Evolutionary conservation across 2,113 vertebrate species (phyloP).

Genomic region (Lampris megalopsis): DNA sequence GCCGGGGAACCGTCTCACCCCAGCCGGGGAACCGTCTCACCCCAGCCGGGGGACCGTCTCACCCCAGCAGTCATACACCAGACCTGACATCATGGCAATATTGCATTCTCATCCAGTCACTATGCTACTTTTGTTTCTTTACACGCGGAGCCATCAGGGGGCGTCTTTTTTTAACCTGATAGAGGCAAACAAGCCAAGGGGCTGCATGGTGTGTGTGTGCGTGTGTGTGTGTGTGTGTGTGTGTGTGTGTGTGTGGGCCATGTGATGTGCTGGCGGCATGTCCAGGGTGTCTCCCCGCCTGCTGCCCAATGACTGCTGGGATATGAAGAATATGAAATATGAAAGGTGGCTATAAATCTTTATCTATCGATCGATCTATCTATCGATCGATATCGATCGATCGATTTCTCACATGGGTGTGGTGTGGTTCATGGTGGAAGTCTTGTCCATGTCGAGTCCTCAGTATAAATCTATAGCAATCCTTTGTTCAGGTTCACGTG

Average conservation of each 20-base stretch:
- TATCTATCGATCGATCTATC: too few relatives aligned
- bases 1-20: neutral
- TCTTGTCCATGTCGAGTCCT: neutral
- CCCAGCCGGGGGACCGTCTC: conserved; percentile 40
- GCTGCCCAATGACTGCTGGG: too few relatives aligned
- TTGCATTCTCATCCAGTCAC: conserved; percentile 67
- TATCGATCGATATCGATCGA: too few relatives aligned
- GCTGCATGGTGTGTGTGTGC: conserved; percentile 1
- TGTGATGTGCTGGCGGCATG: too few relatives aligned
- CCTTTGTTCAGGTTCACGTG: neutral
- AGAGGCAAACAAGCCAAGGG: conserved; percentile 4
- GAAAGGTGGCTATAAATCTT: too few relatives aligned
- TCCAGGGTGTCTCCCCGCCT: too few relatives aligned
- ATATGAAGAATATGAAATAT: too few relatives aligned
- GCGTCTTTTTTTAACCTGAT: conserved; percentile 21
- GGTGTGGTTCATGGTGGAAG: too few relatives aligned
- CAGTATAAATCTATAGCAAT: conserved; percentile 1
- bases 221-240: conserved; percentile 3
- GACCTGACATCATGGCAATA: conserved; percentile 63
- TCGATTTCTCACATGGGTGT: too few relatives aligned
- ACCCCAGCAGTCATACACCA: conserved; percentile 60
- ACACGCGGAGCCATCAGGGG: conserved; percentile 39
- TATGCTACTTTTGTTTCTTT: conserved; percentile 55
- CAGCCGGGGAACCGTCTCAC: conserved; percentile 18
- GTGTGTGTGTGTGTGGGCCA: neutral